Base-by-base conservation (phyloP, 2,113 vertebrate species). In the Apaloderma vittatum region DNA sequence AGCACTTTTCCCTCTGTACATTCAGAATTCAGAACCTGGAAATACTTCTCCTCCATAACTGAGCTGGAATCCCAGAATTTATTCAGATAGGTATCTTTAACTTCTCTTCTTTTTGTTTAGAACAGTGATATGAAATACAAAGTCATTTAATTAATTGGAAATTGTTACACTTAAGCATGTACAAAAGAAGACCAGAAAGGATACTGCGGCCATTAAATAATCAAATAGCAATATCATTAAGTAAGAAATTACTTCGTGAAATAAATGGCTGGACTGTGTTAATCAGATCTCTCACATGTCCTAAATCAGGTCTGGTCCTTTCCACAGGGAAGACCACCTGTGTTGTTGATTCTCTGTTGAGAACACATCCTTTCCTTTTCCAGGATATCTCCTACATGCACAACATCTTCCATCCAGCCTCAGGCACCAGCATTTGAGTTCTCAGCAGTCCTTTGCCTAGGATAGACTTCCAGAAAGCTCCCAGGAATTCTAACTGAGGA, bases 131-230 rank as follows among this genome's bases (percentile, higher is more conserved):
- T 48, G 62, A 84, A 88, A 71, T 71, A 46, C 66, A 81, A 88
- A 93, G 86, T 68, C 65, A 86, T 88, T 84, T 90, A 93, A 94
- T 88, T 90, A 92, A 94, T 63, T 94, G 45, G 57, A 91, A 93
- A 96, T 86, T 59, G 83, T 91, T 87, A 87, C 86, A 72, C 76
- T 92, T 78, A 68, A 81, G 73, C 1, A 0, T 29, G 58, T 78
- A 57, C 65, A 87, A 74, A 88, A 85, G 73, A 91, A 54, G 48
- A 93, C 86, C 76, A 80, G 88, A 91, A 86, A 62, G 40, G 76
- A 68, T 89, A 81, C 49, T 86, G 34, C 36, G 84, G 86, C 68
- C 61, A 91, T 87, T 93, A 93, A 96, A 92, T 92, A 90, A 95
- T 88, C 93, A 93, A 86, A 92, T 58, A 54, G 76, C 70, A 91